Evolutionary conservation across 1,140 invertebrate genomes (phyloP), one percentile per base, ranked within the genome.

Genomic region (Drosophila dunni): DNA sequence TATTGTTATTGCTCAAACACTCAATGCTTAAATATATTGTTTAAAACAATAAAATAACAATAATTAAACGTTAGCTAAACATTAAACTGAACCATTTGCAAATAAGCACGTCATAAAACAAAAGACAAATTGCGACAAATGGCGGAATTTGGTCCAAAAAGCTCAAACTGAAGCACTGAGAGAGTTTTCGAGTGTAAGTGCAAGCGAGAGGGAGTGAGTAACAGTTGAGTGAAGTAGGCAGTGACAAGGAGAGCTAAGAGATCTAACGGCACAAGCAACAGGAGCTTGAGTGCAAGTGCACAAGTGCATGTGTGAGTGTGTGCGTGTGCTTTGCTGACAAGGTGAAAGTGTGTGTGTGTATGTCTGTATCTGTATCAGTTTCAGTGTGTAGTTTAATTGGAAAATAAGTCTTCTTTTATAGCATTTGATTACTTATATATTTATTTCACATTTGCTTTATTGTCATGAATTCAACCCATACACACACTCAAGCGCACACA

Each of bases 371-470:
- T 53, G 44, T 56, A 3, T n/a, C n/a, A n/a, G n/a, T n/a, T n/a
- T 51, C 24, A 29, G 38, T 48, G 44, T 61, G 42, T 48, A 64
- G 46, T 40, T 60, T 15, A 24, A 73, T 40, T 63, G 56, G 40
- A 33, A 69, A 66, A 63, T 40, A 60, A 56, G 7, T 57, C 15
- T 62, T 62, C 45, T 9, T 65, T 44, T 24, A 24, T 56, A 33
- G 34, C 44, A 57, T 69, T 57, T 51, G 24, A 46, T 63, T 45
- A 15, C 40, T 75, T 70, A 58, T 61, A 79, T 51, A 34, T 78
- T 74, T 82, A 78, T 75, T 82, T 50, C 45, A 50, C 48, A 51
- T 61, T 74, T 29, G 24, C 24, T 29, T 66, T 81, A 76, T 81
- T 74, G 79, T 80, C 79, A 72, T 58, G 44, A 45, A 66, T 17